A percentile compares a stretch with the other conserved stretches of the same genome.
phyloP scores from a whole-genome alignment of 2,113 vertebrate genomes.

The Microtus ochrogaster region DNA sequence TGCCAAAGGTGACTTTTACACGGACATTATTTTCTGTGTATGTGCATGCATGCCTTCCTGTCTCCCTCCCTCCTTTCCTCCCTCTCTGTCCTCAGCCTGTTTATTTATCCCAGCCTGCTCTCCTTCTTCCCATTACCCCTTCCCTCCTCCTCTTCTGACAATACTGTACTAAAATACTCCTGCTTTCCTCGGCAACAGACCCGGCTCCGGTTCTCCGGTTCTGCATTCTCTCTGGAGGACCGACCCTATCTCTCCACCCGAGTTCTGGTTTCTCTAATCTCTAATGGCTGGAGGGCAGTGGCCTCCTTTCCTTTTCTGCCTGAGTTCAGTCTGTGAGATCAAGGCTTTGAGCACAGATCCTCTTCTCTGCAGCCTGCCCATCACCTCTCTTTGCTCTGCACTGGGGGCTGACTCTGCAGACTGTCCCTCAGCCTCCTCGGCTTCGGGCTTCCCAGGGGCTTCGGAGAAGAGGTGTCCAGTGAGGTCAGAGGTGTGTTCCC shows the following conservation, averaged over 20 bases:
- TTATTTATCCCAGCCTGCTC: neutral
- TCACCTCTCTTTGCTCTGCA: neutral
- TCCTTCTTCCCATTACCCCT: neutral
- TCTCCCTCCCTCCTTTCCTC: neutral
- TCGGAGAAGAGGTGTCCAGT: neutral
- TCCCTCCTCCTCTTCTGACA: neutral
- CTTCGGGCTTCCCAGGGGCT: neutral
- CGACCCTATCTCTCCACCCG: neutral
- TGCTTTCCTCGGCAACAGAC: neutral
- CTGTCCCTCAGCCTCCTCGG: neutral
- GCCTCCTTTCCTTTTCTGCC: neutral
- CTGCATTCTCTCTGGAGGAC: neutral
- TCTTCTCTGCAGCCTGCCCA: neutral
- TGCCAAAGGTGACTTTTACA: neutral
- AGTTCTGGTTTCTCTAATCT: neutral
- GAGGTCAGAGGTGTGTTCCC: neutral
- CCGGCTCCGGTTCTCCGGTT: neutral
- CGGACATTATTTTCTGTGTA: neutral
- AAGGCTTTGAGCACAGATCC: rapidly evolving
- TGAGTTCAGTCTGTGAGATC: neutral
- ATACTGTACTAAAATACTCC: neutral
- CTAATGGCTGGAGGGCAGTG: neutral
- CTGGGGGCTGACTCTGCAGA: too few relatives aligned
- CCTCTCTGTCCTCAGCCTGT: neutral
- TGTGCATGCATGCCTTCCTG: neutral